Evolutionary conservation across 2,113 vertebrate genomes (phyloP), one percentile per base, ranked within the genome.

Genomic region (Dipodomys merriami): DNA sequence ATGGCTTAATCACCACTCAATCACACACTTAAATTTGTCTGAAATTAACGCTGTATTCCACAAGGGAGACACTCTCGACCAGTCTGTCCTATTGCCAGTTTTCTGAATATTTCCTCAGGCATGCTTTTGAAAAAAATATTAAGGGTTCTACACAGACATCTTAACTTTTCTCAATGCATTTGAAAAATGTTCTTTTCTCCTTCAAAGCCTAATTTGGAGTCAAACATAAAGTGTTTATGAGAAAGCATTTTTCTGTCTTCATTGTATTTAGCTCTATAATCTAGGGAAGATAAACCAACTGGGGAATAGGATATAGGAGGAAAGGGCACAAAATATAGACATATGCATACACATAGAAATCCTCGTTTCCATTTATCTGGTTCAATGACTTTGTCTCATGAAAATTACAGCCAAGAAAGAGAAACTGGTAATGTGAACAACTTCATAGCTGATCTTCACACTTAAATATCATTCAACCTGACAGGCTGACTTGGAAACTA

Each of bases 11-110:
- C 97, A 73, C 90, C 81, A 94, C 60, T 97, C 91, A 94, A 83
- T 97, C 93, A 97, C 46, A 84, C 9, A 85, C 73, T 23, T 96
- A 98, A 97, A 96, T 96, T 92, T 97, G 90, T 62, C 87, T 96
- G 88, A 97, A 98, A 97, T 94, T 95, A 97, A 97, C 93, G 88
- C 30, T 1, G 0, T 91, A 1, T 96, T 96, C 69, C 80, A 35
- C 25, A 84, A 96, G 53, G 83, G 57, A 97, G 95, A 94, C 8
- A 80, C 23, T 86, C 92, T 96, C 30, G 94, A 77, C 20, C 71
- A 29, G 25, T 93, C 89, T 30, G n/a, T 93, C 82, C 71, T 23
- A n/a, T 91, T 96, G 62, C 30, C 96, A 87, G 93, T 95, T 64
- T 95, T 73, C 83, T 74, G 44, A 93, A 79, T n/a, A 77, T 69